A percentile compares a stretch with the other conserved stretches of the same genome.
Evolutionary conservation across 2,797 vertebrate genomes (phyloP).

Genomic region (Acanthornis magna): DNA sequence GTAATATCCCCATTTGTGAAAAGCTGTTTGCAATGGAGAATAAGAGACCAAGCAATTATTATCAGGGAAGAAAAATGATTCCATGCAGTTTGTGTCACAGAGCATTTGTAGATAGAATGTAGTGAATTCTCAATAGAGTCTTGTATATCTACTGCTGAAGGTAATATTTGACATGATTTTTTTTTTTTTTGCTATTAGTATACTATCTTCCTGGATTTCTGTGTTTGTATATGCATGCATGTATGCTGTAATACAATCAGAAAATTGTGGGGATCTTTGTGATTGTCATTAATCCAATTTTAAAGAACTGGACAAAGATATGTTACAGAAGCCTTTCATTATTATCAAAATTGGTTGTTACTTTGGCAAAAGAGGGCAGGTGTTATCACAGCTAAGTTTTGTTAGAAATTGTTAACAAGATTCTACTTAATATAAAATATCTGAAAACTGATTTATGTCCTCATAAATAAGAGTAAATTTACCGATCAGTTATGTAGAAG

Average conservation of each 20-base stretch:
- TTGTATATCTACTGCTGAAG: background rate
- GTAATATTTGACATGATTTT: background rate
- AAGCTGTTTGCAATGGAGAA: background rate
- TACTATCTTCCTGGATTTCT: background rate
- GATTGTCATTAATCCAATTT: background rate
- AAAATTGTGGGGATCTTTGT: background rate
- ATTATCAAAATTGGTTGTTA: background rate
- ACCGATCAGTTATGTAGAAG: background rate
- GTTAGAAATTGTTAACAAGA: background rate
- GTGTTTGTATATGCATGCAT: background rate
- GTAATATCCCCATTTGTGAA: background rate
- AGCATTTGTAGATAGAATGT: background rate
- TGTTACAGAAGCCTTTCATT: background rate
- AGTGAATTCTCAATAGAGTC: background rate
- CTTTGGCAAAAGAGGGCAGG: background rate
- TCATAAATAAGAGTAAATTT: background rate
- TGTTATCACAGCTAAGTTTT: background rate
- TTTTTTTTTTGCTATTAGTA: background rate
- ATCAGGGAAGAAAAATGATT: background rate
- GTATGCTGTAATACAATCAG: background rate
- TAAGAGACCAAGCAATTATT: background rate
- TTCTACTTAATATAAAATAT: background rate
- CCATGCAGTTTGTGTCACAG: rapidly evolving
- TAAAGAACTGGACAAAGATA: background rate
- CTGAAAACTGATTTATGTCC: background rate